Conservation (phyloP, 1,140 invertebrate species). For the Bombus terrestris region DNA sequence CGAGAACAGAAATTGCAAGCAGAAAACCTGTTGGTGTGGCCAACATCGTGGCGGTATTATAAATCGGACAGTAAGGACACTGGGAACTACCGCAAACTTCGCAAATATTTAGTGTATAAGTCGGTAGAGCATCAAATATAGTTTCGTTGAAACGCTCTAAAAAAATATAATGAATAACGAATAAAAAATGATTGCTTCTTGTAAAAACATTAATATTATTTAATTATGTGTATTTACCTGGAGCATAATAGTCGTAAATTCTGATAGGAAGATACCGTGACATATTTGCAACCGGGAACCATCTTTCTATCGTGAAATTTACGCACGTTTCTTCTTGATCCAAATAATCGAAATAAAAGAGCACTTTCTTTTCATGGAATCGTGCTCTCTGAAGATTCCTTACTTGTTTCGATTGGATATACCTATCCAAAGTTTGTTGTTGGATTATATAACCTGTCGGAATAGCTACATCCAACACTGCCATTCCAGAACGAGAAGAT, state of each 20-base stretch:
- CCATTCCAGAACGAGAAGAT: constrained; percentile 93
- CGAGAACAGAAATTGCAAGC: constrained; percentile 70
- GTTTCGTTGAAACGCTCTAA: constrained; percentile 97
- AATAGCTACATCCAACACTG: constrained; percentile 94
- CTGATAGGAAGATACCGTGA: constrained; percentile 94
- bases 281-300: constrained; percentile 98
- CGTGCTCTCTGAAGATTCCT: constrained; percentile 92
- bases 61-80: constrained; percentile 97
- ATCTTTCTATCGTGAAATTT: constrained; percentile 95
- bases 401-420: constrained; percentile 89
- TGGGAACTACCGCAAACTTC: constrained; percentile 99
- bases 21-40: constrained; percentile 76
- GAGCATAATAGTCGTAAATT: constrained; percentile 98
- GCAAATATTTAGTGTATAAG: constrained; percentile 96
- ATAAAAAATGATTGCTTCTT: background rate
- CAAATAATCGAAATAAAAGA: constrained; percentile 97
- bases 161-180: constrained; percentile 70
- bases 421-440: constrained; percentile 93
- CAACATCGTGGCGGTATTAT: constrained; percentile 86
- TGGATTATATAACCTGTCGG: constrained; percentile 97
- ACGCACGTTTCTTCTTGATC: constrained; percentile 93
- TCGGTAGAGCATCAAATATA: constrained; percentile 94
- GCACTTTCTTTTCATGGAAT: constrained; percentile 90
- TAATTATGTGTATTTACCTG: constrained; percentile 85
- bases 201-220: background rate